Evolutionary conservation across 2,113 vertebrate species (phyloP).

Genomic region (Gavialis gangeticus): DNA sequence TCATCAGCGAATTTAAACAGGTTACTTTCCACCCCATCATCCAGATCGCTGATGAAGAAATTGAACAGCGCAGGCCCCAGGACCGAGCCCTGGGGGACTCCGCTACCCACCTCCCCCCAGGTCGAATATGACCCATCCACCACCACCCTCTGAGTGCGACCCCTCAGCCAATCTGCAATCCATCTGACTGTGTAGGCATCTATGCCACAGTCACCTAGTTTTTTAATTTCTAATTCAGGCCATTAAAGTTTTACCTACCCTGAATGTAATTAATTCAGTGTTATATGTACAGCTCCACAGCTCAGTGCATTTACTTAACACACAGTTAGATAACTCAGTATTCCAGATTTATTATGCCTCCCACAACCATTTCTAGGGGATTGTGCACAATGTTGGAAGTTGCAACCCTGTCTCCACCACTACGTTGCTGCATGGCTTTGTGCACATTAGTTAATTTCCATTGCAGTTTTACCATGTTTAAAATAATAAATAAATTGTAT

Average conservation of each 20-base stretch:
- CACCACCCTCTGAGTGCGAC: too few relatives aligned
- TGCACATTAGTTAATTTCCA: conserved; percentile 34
- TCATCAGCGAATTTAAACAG: too few relatives aligned
- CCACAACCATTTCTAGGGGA: conserved; percentile 64
- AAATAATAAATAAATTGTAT: conserved; percentile 20
- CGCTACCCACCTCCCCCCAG: too few relatives aligned
- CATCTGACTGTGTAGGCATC: too few relatives aligned
- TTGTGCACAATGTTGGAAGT: neutral
- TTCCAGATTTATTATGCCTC: conserved; percentile 65
- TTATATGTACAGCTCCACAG: conserved; percentile 57
- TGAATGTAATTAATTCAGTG: conserved; percentile 71
- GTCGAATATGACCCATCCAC: too few relatives aligned
- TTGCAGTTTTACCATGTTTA: conserved; percentile 23
- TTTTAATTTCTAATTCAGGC: conserved; percentile 57
- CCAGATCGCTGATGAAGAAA: too few relatives aligned
- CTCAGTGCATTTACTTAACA: conserved; percentile 65
- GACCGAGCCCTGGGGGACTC: too few relatives aligned
- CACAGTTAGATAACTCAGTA: conserved; percentile 34
- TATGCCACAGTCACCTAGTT: too few relatives aligned
- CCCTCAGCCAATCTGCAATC: too few relatives aligned
- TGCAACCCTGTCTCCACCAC: neutral
- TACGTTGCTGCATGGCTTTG: neutral
- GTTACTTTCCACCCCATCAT: too few relatives aligned
- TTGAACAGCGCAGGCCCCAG: too few relatives aligned
- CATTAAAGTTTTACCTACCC: conserved; percentile 65